Conservation (phyloP, 2,113 vertebrate genomes). For the Clarias batrachus region DNA sequence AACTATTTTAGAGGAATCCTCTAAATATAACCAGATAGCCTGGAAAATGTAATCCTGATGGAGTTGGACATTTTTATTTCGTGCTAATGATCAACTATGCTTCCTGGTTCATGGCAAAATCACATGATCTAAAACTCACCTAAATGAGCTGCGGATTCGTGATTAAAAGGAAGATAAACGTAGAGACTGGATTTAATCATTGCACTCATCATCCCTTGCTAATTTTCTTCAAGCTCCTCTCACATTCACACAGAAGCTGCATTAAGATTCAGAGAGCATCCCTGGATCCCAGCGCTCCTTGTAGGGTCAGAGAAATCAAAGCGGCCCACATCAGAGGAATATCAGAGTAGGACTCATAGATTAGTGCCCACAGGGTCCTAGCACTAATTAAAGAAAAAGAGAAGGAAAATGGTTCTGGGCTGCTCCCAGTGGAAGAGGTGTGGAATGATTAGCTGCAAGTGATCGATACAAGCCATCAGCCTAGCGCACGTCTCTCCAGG, state of each 20-base stretch:
- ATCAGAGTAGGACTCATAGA: slow-evolving; percentile 73
- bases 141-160: slow-evolving; percentile 27
- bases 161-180: slow-evolving; percentile 39
- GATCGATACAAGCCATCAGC: slow-evolving; percentile 69
- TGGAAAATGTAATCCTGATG: not conserved
- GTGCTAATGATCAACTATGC: not conserved
- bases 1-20: too few relatives aligned
- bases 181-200: slow-evolving; percentile 53
- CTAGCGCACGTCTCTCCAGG: slow-evolving; percentile 54
- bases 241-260: slow-evolving; percentile 50
- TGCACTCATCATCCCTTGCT: slow-evolving; percentile 52
- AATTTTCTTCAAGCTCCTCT: slow-evolving; percentile 53
- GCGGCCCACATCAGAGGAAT: slow-evolving; percentile 71
- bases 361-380: slow-evolving; percentile 68
- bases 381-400: slow-evolving; percentile 73
- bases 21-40: not conserved
- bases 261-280: slow-evolving; percentile 67
- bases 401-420: slow-evolving; percentile 61
- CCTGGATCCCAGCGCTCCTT: slow-evolving; percentile 61
- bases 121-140: slow-evolving; percentile 4
- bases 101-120: slow-evolving; percentile 1
- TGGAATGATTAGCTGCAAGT: slow-evolving; percentile 69
- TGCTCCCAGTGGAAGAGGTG: slow-evolving; percentile 61
- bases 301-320: slow-evolving; percentile 78
- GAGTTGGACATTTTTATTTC: not conserved